These are phyloP conservation scores for Pteria penguin DNA, from an alignment of 2,888 invertebrate species.

Conservation along the genomic window DNA sequence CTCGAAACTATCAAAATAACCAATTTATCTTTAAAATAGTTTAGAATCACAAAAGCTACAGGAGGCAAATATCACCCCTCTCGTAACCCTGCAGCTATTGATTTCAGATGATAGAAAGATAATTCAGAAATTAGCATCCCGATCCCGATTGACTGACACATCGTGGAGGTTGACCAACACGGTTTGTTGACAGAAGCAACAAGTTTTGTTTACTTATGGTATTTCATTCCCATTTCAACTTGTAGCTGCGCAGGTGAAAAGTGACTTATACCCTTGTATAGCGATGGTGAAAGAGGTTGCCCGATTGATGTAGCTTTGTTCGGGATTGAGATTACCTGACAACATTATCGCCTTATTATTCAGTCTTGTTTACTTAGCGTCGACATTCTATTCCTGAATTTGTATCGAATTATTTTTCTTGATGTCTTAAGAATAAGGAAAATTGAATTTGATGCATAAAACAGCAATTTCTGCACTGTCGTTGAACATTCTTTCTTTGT, in stretches of 20 bases:
- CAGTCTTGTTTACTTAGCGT: neutral
- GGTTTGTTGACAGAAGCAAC: constrained; percentile 15
- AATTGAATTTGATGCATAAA: neutral
- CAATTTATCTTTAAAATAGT: too few species aligned
- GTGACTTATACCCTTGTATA: neutral
- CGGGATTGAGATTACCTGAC: neutral
- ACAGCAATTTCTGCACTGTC: neutral
- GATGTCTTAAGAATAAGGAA: neutral
- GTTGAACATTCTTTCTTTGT: neutral
- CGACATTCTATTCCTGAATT: neutral
- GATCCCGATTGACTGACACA: neutral
- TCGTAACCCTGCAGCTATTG: neutral
- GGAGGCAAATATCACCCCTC: neutral
- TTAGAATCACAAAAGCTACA: neutral
- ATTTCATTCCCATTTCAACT: constrained; percentile 11
- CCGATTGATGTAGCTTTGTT: neutral
- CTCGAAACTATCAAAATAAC: too few species aligned
- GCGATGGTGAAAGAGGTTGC: neutral
- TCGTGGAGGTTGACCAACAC: neutral
- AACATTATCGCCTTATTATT: neutral
- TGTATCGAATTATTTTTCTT: neutral
- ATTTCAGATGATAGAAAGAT: neutral
- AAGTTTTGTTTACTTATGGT: constrained; percentile 11
- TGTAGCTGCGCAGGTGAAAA: constrained; percentile 21
- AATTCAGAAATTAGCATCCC: neutral